phyloP scores from a whole-genome alignment of 1,140 invertebrate species.

The Aphelinus certus region DNA sequence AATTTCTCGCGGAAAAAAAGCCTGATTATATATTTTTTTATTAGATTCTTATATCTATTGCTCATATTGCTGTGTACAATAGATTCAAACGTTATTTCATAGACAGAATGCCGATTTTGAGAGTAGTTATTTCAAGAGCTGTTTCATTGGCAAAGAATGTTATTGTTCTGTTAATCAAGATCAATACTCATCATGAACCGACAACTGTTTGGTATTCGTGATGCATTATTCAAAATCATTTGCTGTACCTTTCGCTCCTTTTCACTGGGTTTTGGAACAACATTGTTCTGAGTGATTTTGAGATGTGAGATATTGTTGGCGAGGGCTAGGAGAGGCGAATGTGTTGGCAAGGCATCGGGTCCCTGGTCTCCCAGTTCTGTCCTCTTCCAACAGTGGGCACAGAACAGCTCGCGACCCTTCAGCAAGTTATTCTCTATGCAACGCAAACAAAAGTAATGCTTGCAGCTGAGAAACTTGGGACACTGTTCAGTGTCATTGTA shows the following conservation, averaged over 20 bases:
- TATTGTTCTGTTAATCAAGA: no score
- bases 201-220: no score
- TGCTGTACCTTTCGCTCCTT: conserved; percentile 66
- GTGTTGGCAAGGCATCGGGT: conserved; percentile 73
- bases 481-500: conserved; percentile 75
- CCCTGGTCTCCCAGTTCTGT: conserved; percentile 71
- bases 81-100: no score
- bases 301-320: conserved; percentile 70
- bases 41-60: no score
- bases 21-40: no score
- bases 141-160: no score
- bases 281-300: conserved; percentile 64
- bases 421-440: conserved; percentile 74
- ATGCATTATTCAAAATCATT: background rate
- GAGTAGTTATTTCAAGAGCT: no score
- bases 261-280: conserved; percentile 58
- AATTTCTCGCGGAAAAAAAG: no score
- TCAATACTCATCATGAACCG: no score
- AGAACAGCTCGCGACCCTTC: conserved; percentile 73
- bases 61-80: no score
- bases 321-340: conserved; percentile 72
- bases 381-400: conserved; percentile 75
- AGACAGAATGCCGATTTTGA: no score
- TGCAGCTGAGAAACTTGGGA: conserved; percentile 79
- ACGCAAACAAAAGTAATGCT: conserved; percentile 79